phyloP scores from a whole-genome alignment of 2,888 invertebrate genomes.

The Camponotus fellah region DNA sequence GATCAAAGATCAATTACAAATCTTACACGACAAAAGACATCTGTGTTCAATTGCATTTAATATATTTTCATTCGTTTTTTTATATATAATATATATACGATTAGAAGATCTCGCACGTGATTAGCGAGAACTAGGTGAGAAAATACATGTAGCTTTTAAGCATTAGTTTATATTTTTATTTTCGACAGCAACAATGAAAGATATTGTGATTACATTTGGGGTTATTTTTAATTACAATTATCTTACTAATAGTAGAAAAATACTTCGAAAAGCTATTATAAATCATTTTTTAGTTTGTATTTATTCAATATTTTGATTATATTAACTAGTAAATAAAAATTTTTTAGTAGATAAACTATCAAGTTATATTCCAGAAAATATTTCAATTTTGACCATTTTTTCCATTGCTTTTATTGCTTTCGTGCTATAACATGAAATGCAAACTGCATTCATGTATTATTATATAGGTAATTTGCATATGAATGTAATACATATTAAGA shows the following conservation, averaged over 20 bases:
- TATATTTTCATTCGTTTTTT: constrained; percentile 14
- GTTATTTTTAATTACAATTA: constrained; percentile 26
- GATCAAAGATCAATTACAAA: constrained; percentile 8
- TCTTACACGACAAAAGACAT: constrained; percentile 4
- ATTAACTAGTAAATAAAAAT: neutral
- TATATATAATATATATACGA: neutral
- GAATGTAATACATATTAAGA: neutral
- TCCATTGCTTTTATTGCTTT: neutral
- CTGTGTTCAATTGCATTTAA: constrained; percentile 47
- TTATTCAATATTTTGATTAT: constrained; percentile 1
- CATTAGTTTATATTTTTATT: constrained; percentile 8
- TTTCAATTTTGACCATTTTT: constrained; percentile 18
- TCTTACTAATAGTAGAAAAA: neutral
- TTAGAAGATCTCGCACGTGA: neutral
- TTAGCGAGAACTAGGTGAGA: neutral
- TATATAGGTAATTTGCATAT: constrained; percentile 17
- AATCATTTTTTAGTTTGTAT: neutral
- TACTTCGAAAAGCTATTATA: constrained; percentile 5
- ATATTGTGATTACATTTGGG: neutral
- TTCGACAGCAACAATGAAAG: constrained; percentile 20
- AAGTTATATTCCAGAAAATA: neutral
- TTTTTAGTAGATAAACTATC: neutral
- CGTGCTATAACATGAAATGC: neutral
- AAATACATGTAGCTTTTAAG: constrained; percentile 6
- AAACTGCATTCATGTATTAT: constrained; percentile 16